Percentiles rank a stretch among this genome's conserved stretches.
phyloP scores from a whole-genome alignment of 37 sponge, comb jelly and placozoan species.

The Trichoplax adhaerens region DNA sequence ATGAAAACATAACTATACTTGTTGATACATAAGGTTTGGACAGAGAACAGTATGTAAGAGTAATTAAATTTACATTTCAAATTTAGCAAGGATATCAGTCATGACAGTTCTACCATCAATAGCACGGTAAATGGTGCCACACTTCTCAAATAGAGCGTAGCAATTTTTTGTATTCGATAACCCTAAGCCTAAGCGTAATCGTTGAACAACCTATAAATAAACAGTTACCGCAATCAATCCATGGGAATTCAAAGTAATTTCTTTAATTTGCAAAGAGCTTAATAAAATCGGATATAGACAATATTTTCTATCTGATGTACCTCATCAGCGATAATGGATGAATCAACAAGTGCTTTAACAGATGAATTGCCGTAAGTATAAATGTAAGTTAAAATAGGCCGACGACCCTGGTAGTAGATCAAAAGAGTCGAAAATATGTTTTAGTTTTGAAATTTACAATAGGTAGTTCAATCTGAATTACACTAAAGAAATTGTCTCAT shows the following conservation, averaged over 20 bases:
- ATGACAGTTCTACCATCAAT: conserved; percentile 50
- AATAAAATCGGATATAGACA: not conserved
- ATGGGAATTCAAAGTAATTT: not conserved
- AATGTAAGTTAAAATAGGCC: conserved; percentile 39
- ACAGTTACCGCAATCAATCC: conserved; percentile 1
- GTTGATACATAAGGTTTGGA: no score
- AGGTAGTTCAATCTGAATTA: no score
- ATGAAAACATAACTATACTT: no score
- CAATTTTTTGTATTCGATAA: conserved; percentile 34
- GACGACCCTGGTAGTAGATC: conserved; percentile 28
- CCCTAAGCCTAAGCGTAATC: conserved; percentile 47
- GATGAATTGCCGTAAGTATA: conserved; percentile 44
- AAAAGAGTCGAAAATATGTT: no score
- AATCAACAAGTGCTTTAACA: conserved; percentile 12
- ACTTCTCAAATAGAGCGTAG: conserved; percentile 83
- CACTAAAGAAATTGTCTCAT: no score
- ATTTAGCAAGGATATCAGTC: conserved; percentile 78
- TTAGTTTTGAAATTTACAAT: no score
- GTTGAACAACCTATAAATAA: conserved; percentile 46
- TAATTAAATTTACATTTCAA: conserved; percentile 30
- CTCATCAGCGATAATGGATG: conserved; percentile 65
- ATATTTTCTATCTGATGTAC: not conserved
- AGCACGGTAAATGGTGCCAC: conserved; percentile 27
- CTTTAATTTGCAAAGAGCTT: conserved; percentile 2
- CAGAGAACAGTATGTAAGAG: no score